Evolutionary conservation across 2,113 vertebrate species (phyloP), one percentile per base, ranked within the genome.

Genomic region (Psittacus erithacus): DNA sequence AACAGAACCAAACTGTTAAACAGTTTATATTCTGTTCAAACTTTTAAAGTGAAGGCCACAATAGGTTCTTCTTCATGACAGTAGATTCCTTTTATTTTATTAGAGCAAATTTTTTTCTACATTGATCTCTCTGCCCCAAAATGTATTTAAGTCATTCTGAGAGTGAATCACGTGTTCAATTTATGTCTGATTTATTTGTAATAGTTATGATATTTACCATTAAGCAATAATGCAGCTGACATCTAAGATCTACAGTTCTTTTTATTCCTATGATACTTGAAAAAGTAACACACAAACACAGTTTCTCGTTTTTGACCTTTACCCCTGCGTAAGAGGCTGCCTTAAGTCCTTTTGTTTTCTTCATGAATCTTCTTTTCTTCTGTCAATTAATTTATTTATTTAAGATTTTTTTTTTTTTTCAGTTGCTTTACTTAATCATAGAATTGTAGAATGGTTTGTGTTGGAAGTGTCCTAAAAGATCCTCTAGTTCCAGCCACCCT

Each of bases 241-340:
- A 49, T 53, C 27, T 44, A 35, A 82, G 13, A 59, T 10, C 35
- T 55, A 10, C 46, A 9, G 10, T n/a, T 90, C 1, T 33, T 92
- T 88, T 87, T 73, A 43, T 77, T 85, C 6, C 35, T 43, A 9
- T 28, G 43, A 57, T 24, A 71, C 38, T 50, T 63, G 49, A 47
- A 71, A 77, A 65, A 77, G 0, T n/a, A 23, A 31, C 10, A 17
- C 1, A 6, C 8, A 41, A 73, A 44, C 3, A 38, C 0, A 2
- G 0, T 14, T 76, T 59, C 27, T 76, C 28, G 17, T 50, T 87
- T 75, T 44, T 60, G 6, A 49, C 8, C 23, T 47, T 47, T 64
- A 43, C 22, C 6, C n/a, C 55, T 2, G 3, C 10, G 6, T 44
- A 47, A 80, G 20, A 33, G 20, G 11, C 13, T 33, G 4, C 3